Conservation (phyloP, 2,113 vertebrate genomes). For the Cacatua alba region DNA sequence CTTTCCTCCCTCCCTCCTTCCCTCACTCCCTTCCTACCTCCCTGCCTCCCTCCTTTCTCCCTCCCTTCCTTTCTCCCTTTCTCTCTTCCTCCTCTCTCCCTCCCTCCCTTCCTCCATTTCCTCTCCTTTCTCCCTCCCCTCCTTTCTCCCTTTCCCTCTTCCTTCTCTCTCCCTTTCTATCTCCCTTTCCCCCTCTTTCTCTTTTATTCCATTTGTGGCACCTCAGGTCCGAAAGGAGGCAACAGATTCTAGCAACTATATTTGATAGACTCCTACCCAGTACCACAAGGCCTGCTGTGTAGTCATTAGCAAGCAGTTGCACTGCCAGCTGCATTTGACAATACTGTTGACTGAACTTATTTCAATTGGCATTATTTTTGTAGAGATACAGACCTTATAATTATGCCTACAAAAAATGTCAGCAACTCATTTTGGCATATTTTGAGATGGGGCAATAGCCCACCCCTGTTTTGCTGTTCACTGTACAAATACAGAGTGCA, state of each 20-base stretch:
- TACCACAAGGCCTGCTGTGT: background rate
- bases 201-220: background rate
- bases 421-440: background rate
- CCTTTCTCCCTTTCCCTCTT: background rate
- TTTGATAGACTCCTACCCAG: background rate
- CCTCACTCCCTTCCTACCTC: too few species aligned
- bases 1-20: background rate
- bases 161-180: accelerated
- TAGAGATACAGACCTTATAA: background rate
- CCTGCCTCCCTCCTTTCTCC: too few species aligned
- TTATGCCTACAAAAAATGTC: background rate
- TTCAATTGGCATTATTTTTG: background rate
- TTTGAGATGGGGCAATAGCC: background rate
- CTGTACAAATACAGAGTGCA: background rate
- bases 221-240: background rate
- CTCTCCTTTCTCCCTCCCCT: accelerated
- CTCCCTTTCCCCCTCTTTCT: background rate
- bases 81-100: background rate
- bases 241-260: background rate
- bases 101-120: background rate
- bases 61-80: too few species aligned
- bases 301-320: background rate
- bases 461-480: background rate
- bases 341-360: background rate
- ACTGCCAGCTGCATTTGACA: background rate